Evolutionary conservation across 2,113 vertebrate genomes (phyloP), one percentile per base, ranked within the genome.

Genomic region (Tichodroma muraria): DNA sequence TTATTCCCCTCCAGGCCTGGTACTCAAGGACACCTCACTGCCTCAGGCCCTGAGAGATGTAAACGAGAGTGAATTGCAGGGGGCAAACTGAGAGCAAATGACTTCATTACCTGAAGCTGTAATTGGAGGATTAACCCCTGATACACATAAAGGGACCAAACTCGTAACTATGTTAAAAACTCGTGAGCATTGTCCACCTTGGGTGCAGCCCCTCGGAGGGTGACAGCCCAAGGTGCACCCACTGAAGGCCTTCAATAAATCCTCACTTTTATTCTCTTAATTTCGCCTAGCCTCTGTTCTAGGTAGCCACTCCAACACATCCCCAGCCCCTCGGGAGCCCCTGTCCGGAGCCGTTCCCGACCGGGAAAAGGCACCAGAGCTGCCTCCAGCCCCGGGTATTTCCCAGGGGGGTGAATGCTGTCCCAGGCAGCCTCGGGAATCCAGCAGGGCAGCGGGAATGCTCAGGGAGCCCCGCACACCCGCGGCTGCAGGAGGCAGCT

Each of bases 401-500:
- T 68, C 69, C 50, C 69, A 2, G 2, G 24, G 4, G 25, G 45
- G 42, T 8, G 47, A 69, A 30, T 3, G 49, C 50, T 7, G 50
- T 22, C 35, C 17, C 4, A 6, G 91, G 31, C 59, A 50, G 80
- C 15, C 56, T 31, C 24, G 16, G 61, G 72, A 68, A 33, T 5
- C 23, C n/a, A 15, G 87, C 72, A 35, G 92, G 89, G 61, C 24
- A 5, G 35, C 3, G 37, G 52, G 63, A 88, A 63, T 5, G 33
- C 6, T 30, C 40, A 2, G 91, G 90, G 94, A 93, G 90, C 38
- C 95, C 96, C 6, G 17, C 76, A 79, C 56, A n/a, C n/a, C n/a
- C n/a, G n/a, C n/a, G n/a, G n/a, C n/a, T n/a, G 13, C 88, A 17
- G 94, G 49, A 59, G 92, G 92, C 94, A 95, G 90, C 91, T 95